Conservation (phyloP, 2,797 vertebrate genomes). For the Scarus forsteni region DNA sequence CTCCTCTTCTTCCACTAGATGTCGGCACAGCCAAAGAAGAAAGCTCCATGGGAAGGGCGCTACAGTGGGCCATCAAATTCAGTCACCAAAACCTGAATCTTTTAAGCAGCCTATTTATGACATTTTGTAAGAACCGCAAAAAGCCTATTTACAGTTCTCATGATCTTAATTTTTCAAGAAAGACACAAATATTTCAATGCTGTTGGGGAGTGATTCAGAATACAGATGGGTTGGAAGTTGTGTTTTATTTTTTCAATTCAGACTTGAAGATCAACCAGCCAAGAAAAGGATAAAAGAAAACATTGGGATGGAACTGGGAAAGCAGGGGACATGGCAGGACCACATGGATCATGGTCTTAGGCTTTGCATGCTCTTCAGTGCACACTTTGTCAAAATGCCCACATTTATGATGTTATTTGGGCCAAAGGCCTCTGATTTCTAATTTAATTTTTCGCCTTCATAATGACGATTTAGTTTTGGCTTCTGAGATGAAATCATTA, state of each 20-base stretch:
- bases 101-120: conserved; percentile 20
- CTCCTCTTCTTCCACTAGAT: conserved; percentile 70
- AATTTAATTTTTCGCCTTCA: background rate
- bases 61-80: conserved; percentile 14
- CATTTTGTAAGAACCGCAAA: conserved; percentile 6
- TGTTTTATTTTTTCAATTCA: no score
- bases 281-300: conserved; percentile 1
- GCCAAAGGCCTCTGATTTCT: background rate
- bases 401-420: background rate
- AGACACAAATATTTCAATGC: background rate
- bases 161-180: conserved; percentile 6
- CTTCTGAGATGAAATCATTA: conserved; percentile 21
- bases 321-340: background rate
- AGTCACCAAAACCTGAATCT: conserved; percentile 14
- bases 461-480: conserved; percentile 18
- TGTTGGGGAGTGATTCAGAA: no score
- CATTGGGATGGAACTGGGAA: background rate
- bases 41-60: conserved; percentile 5
- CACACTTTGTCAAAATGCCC: background rate
- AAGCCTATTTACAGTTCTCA: conserved; percentile 12
- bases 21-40: conserved; percentile 63
- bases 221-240: no score
- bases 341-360: background rate
- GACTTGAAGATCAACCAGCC: background rate
- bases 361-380: no score